phyloP scores from a whole-genome alignment of 2,888 invertebrate species.

The Rhagium mordax region DNA sequence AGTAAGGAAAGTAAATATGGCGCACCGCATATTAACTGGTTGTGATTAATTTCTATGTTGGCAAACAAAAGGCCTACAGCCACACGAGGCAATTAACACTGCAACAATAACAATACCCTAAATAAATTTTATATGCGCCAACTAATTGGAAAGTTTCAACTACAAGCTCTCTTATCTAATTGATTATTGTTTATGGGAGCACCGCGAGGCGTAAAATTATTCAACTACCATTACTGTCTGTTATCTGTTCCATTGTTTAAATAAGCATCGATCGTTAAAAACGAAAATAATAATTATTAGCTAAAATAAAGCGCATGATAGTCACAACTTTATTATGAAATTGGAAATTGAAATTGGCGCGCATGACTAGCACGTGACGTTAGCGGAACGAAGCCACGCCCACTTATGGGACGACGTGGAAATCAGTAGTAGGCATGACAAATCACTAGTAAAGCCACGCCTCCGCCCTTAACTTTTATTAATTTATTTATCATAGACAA shows the following conservation, averaged over 20 bases:
- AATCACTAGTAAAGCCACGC: too few species aligned
- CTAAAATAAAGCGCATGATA: too few species aligned
- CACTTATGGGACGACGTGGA: too few species aligned
- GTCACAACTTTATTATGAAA: too few species aligned
- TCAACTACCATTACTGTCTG: background rate
- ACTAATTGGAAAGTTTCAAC: conserved; percentile 36
- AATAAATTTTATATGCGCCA: conserved; percentile 25
- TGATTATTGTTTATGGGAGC: conserved; percentile 25
- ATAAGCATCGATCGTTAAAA: background rate
- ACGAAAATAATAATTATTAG: too few species aligned
- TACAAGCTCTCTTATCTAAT: conserved; percentile 32
- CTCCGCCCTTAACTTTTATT: too few species aligned
- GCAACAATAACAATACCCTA: conserved; percentile 15
- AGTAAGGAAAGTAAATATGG: conserved; percentile 23
- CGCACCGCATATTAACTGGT: conserved; percentile 11
- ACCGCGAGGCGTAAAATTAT: background rate
- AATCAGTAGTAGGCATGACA: too few species aligned
- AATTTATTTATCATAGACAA: too few species aligned
- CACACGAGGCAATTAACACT: conserved; percentile 19
- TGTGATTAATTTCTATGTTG: conserved; percentile 19
- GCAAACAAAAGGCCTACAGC: conserved; percentile 15
- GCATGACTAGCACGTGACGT: too few species aligned
- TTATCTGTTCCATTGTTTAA: background rate
- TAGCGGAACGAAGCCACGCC: too few species aligned
- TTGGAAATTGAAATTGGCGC: too few species aligned